phyloP scores from a whole-genome alignment of 2,113 vertebrate species.

The Myocastor coypus region DNA sequence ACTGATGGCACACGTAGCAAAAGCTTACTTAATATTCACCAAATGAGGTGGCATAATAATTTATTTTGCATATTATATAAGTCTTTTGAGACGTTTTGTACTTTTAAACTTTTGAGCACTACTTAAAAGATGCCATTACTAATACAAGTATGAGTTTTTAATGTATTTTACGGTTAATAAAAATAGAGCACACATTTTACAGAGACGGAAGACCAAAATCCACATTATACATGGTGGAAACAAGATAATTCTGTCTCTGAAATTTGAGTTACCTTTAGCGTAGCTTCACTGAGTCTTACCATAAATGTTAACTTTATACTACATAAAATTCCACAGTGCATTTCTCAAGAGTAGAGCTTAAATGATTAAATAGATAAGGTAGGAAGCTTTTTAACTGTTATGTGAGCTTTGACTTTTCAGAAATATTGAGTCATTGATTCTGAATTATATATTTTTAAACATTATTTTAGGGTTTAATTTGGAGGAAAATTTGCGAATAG shows the following conservation, averaged over 20 bases:
- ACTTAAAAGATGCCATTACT: constrained; percentile 74
- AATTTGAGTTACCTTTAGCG: constrained; percentile 4
- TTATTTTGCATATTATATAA: constrained; percentile 78
- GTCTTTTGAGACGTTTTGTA: constrained; percentile 77
- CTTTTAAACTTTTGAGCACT: constrained; percentile 74
- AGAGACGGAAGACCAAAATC: background rate
- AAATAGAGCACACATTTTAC: background rate
- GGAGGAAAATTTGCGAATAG: background rate
- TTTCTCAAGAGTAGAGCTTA: constrained; percentile 49
- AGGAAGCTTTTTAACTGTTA: background rate
- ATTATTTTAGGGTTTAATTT: background rate
- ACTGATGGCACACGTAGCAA: constrained; percentile 70
- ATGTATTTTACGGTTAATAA: constrained; percentile 68
- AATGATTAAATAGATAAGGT: constrained; percentile 40
- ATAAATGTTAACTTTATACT: constrained; percentile 61
- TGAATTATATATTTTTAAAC: background rate
- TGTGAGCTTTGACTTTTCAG: constrained; percentile 26
- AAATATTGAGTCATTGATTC: constrained; percentile 7
- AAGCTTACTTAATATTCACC: constrained; percentile 80
- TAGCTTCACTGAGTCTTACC: background rate
- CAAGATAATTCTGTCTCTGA: background rate
- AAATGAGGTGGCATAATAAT: constrained; percentile 80
- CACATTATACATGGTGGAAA: background rate
- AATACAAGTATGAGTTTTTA: constrained; percentile 56
- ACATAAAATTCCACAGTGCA: constrained; percentile 19